Conservation (phyloP, 2,797 vertebrate genomes). For the Enteromius radiatus region DNA sequence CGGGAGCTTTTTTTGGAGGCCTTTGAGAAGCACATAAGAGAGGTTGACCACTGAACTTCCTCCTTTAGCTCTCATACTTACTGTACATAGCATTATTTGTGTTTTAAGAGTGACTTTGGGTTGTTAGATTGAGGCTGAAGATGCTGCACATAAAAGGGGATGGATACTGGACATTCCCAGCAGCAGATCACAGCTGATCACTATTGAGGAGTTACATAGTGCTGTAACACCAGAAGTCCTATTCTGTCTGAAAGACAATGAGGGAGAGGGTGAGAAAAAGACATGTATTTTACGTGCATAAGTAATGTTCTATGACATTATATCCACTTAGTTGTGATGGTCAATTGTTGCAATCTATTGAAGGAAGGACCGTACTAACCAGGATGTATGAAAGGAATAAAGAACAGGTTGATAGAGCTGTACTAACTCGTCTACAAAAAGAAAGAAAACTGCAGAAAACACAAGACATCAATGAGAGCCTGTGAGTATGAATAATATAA, state of each 20-base stretch:
- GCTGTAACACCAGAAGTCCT: slow-evolving; percentile 81
- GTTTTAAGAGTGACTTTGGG: not conserved
- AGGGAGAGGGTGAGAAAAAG: slow-evolving; percentile 77
- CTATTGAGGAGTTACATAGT: slow-evolving; percentile 70
- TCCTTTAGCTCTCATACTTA: not conserved
- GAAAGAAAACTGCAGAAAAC: slow-evolving; percentile 66
- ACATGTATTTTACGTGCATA: not conserved
- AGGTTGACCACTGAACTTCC: slow-evolving; percentile 72
- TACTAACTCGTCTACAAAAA: slow-evolving; percentile 71
- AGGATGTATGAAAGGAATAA: slow-evolving; percentile 83
- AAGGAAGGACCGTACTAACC: slow-evolving; percentile 76
- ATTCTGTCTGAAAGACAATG: slow-evolving; percentile 82
- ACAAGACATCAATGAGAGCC: slow-evolving; percentile 63
- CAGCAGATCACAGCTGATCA: slow-evolving; percentile 74
- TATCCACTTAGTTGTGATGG: not conserved
- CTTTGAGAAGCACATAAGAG: slow-evolving; percentile 74
- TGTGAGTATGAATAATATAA: slow-evolving; percentile 73
- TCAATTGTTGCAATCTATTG: slow-evolving; percentile 11
- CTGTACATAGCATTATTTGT: not conserved
- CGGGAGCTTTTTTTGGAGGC: slow-evolving; percentile 72
- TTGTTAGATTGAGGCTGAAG: slow-evolving; percentile 72
- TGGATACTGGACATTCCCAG: slow-evolving; percentile 92
- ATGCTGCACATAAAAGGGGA: slow-evolving; percentile 75
- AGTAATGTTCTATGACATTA: not conserved
- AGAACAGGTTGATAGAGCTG: slow-evolving; percentile 74